These are phyloP conservation scores for Drosophila limbata DNA, from an alignment of 2,888 invertebrate genomes.

Conservation along the genomic window DNA sequence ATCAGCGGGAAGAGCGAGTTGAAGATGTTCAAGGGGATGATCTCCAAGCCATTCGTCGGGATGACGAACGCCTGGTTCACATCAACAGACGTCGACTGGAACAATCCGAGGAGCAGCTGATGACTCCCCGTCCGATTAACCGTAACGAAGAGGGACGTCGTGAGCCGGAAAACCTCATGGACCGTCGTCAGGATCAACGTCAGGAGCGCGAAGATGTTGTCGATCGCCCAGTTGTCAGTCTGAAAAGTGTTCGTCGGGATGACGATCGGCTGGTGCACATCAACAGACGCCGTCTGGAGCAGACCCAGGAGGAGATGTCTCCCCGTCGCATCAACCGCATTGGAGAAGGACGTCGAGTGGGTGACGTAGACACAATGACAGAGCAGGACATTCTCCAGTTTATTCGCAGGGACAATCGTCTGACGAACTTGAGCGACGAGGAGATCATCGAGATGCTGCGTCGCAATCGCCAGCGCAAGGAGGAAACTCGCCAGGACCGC, in stretches of 20 bases:
- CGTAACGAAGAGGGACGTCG: constrained; percentile 6
- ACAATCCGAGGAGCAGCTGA: neutral
- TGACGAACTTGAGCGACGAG: constrained; percentile 49
- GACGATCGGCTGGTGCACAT: constrained; percentile 66
- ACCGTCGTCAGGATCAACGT: constrained; percentile 1
- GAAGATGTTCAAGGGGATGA: neutral
- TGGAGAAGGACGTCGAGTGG: constrained; percentile 56
- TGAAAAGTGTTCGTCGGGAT: constrained; percentile 50
- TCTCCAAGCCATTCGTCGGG: constrained; percentile 4
- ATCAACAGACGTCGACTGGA: constrained; percentile 22
- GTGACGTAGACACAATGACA: constrained; percentile 11
- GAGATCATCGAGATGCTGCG: constrained; percentile 65
- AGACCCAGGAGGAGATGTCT: constrained; percentile 23
- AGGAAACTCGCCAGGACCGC: constrained; percentile 15
- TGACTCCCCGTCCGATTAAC: neutral
- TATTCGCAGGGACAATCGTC: constrained; percentile 57
- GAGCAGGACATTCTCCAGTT: constrained; percentile 55
- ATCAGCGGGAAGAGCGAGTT: neutral
- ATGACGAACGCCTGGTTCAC: constrained; percentile 10
- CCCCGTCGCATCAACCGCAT: constrained; percentile 47
- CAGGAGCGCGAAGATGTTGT: neutral
- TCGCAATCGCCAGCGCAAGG: constrained; percentile 31
- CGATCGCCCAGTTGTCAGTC: neutral
- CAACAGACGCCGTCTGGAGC: constrained; percentile 60
- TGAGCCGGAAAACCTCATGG: neutral